These are phyloP conservation scores for Petrolisthes manimaculis DNA, from an alignment of 2,888 invertebrate species.

Conservation along the genomic window DNA sequence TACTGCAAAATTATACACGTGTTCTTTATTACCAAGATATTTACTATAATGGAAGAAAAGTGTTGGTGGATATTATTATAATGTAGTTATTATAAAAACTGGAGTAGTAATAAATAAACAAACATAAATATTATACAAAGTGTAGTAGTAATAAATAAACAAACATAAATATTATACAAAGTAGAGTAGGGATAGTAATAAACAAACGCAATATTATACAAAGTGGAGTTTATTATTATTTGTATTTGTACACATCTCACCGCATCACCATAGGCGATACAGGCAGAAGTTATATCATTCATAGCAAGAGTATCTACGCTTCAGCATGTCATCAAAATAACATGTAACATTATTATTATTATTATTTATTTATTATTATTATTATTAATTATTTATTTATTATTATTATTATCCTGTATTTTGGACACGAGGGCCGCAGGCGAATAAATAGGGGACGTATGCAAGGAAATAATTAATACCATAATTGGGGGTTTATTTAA, in stretches of 20 bases:
- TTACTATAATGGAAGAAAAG: too few relatives aligned
- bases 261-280: conserved; percentile 46
- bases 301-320: conserved; percentile 48
- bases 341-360: conserved; percentile 33
- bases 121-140: too few relatives aligned
- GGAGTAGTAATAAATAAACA: not conserved
- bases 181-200: too few relatives aligned
- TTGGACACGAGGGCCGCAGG: not conserved
- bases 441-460: conserved; percentile 9
- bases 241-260: conserved; percentile 57
- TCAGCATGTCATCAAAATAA: conserved; percentile 45
- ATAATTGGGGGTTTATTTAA: too few relatives aligned
- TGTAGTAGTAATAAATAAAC: too few relatives aligned
- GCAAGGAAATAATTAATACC: too few relatives aligned
- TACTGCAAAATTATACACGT: too few relatives aligned
- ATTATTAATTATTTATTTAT: too few relatives aligned
- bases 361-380: conserved; percentile 16
- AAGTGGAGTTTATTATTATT: conserved; percentile 49
- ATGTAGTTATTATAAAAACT: not conserved
- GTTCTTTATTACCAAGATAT: too few relatives aligned
- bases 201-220: conserved; percentile 38
- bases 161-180: not conserved
- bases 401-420: too few relatives aligned
- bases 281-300: conserved; percentile 34
- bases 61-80: not conserved